Conservation (phyloP, 2,797 vertebrate genomes). For the Mormyrus proboscirostris region DNA sequence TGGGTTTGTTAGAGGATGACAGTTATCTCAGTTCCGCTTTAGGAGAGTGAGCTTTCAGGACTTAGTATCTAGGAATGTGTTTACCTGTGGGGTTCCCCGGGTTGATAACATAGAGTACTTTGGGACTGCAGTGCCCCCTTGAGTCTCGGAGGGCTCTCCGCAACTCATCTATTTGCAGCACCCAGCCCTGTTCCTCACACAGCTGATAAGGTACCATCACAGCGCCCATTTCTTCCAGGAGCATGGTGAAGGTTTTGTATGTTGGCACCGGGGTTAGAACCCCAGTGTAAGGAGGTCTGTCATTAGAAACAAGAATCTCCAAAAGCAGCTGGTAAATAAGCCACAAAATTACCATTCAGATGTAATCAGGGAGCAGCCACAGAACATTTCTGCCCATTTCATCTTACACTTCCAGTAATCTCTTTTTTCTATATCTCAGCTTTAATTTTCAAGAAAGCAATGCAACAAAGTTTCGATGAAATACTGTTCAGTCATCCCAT, state of each 20-base stretch:
- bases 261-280: slow-evolving; percentile 45
- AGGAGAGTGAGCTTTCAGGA: neutral
- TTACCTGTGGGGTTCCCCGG: neutral
- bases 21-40: neutral
- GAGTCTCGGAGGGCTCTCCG: neutral
- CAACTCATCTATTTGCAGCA: slow-evolving; percentile 53
- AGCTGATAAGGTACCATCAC: slow-evolving; percentile 54
- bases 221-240: slow-evolving; percentile 39
- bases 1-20: neutral
- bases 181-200: slow-evolving; percentile 60
- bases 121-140: neutral
- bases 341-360: neutral
- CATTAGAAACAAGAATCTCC: neutral
- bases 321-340: neutral
- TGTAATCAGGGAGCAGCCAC: neutral
- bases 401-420: neutral
- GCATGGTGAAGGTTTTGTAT: neutral
- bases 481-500: neutral
- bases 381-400: neutral
- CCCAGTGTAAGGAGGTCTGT: neutral
- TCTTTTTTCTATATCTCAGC: neutral
- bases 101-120: neutral
- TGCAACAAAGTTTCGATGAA: neutral
- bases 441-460: neutral
- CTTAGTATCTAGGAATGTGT: neutral